Evolutionary conservation across 37 sponge, comb jelly and placozoan genomes (phyloP).

Genomic region (Chondrilla cf. caribensis): DNA sequence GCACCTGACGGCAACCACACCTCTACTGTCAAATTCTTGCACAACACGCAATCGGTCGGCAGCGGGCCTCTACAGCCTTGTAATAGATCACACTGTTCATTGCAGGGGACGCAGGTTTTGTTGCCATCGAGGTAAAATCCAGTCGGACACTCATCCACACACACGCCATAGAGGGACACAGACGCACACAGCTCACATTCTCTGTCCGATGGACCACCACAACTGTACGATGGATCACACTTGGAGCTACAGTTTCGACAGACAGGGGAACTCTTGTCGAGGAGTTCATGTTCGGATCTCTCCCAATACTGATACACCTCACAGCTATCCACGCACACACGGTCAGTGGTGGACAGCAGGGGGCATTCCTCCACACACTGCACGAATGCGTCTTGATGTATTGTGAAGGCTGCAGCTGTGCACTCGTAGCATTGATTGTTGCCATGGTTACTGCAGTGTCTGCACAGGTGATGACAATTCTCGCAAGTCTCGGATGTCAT

Average conservation of each 20-base stretch:
- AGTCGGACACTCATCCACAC: constrained; percentile 31
- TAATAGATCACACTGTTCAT: constrained; percentile 28
- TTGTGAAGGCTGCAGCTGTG: constrained; percentile 8
- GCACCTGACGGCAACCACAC: neutral
- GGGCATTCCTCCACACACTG: constrained; percentile 56
- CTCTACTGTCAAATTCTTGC: constrained; percentile 37
- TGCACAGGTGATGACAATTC: constrained; percentile 41
- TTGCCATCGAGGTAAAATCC: constrained; percentile 24
- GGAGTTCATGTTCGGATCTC: neutral
- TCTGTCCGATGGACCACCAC: constrained; percentile 45
- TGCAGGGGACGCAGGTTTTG: constrained; percentile 45
- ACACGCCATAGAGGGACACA: constrained; percentile 17
- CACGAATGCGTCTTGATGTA: neutral
- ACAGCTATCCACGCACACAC: constrained; percentile 49
- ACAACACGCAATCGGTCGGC: constrained; percentile 45
- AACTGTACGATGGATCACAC: constrained; percentile 45
- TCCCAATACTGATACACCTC: constrained; percentile 38
- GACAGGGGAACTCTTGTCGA: no score
- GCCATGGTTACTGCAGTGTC: constrained; percentile 29
- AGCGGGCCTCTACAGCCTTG: constrained; percentile 56
- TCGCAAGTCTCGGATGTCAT: constrained; percentile 14
- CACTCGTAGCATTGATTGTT: constrained; percentile 47
- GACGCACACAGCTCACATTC: constrained; percentile 44
- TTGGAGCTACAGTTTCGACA: constrained; percentile 43
- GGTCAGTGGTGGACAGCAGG: constrained; percentile 35